A percentile compares a stretch with the other conserved stretches of the same genome.
Evolutionary conservation across 1,140 invertebrate species (phyloP).

Genomic region (Tetragonula clypearis): DNA sequence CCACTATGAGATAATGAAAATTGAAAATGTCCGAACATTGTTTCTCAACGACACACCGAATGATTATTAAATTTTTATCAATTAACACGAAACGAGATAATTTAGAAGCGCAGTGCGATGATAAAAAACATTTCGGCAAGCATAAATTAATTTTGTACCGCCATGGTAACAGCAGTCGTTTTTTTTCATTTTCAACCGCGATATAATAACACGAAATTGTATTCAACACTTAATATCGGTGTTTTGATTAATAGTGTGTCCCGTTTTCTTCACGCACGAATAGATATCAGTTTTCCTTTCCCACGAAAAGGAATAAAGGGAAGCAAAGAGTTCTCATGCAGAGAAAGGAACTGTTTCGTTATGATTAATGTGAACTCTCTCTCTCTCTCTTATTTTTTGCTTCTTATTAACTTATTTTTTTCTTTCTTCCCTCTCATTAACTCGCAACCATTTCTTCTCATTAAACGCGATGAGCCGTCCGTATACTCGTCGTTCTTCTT

Average conservation of each 20-base stretch:
- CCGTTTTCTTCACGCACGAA: neutral
- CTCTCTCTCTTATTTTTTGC: neutral
- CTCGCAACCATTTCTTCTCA: neutral
- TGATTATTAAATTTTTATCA: neutral
- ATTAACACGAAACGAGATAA: neutral
- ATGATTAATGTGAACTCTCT: neutral
- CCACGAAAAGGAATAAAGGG: neutral
- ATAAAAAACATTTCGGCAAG: neutral
- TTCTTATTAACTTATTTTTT: neutral
- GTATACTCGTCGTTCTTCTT: too few relatives aligned
- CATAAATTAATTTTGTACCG: neutral
- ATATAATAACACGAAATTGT: neutral
- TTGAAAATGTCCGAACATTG: neutral
- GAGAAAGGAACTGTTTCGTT: too few relatives aligned
- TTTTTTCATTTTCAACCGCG: neutral
- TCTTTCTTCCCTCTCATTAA: constrained; percentile 4
- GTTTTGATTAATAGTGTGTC: neutral
- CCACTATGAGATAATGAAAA: neutral
- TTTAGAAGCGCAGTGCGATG: neutral
- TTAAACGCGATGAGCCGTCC: neutral
- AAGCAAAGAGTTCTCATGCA: too few relatives aligned
- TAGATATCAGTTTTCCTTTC: neutral
- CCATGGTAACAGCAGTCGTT: neutral
- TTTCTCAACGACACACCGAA: neutral
- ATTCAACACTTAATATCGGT: neutral